phyloP scores from a whole-genome alignment of 2,888 invertebrate species.

The Limnephilus lunatus region DNA sequence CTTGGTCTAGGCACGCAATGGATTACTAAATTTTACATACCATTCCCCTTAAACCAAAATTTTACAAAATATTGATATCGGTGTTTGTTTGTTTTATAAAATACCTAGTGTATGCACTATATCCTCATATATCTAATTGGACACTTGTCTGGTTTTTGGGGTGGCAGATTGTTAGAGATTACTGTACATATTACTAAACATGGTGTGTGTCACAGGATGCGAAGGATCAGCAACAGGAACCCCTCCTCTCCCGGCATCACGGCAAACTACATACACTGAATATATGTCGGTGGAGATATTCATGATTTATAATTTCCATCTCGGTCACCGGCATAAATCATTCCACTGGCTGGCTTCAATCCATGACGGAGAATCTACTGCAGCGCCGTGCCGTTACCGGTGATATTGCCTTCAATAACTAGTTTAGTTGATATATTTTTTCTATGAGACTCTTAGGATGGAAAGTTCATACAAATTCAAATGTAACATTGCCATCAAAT shows the following conservation, averaged over 20 bases:
- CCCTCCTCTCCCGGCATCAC: constrained; percentile 63
- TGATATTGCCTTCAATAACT: constrained; percentile 40
- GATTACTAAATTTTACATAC: too few relatives aligned
- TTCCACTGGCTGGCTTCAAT: constrained; percentile 37
- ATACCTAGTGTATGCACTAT: too few relatives aligned
- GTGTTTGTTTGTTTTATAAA: too few relatives aligned
- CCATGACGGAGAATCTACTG: constrained; percentile 20
- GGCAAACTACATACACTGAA: constrained; percentile 63
- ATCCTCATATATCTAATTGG: too few relatives aligned
- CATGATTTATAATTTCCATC: constrained; percentile 14
- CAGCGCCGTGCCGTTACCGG: neutral
- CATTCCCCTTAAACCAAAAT: too few relatives aligned
- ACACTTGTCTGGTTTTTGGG: too few relatives aligned
- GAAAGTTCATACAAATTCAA: too few relatives aligned
- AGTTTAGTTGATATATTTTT: constrained; percentile 44
- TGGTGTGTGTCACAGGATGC: constrained; percentile 55
- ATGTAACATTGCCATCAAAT: too few relatives aligned
- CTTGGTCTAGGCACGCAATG: too few relatives aligned
- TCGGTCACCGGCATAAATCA: constrained; percentile 35
- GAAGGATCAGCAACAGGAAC: constrained; percentile 62
- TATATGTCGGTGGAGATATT: neutral
- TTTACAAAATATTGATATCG: too few relatives aligned
- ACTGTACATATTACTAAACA: neutral
- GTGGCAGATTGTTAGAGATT: too few relatives aligned
- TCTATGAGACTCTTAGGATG: constrained; percentile 7